Base-by-base conservation (phyloP, 30 jellyfish, hydroid and myxozoan species). In the Aurelia coerulea region DNA sequence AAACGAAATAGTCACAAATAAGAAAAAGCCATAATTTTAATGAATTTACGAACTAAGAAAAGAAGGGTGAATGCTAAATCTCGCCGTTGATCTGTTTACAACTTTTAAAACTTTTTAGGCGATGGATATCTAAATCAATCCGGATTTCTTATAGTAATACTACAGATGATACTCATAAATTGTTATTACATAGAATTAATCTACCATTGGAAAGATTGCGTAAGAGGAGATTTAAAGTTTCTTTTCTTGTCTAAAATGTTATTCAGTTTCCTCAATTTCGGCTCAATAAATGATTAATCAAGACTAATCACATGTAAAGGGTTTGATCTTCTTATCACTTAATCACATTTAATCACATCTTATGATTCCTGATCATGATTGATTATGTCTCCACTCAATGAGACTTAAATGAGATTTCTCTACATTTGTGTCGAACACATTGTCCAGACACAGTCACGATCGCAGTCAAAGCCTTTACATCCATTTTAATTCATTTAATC, bases 291-390 rank as follows among this genome's bases (percentile, higher is more conserved):
- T 60, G 67, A 62, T 29, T 59, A 78, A 78, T 78, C 78, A 63
- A 11, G 68, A 62, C 19, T 62, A 50, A 78, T 52, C 73, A 29
- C 68, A 62, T 18, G 88, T 29, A 50, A 56, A 29, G 33, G 14
- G 50, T 58, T 78, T 29, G 62, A 46, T 70, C 80, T 70, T 31
- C 65, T 70, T 70, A 70, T 70, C 80, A 70, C 80, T 35, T 70
- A 70, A 70, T 70, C 80, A 19, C 80, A 35, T 41, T 17, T 70
- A 70, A 70, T 70, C 80, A 19, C 58, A 66, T 32, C 49, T 70
- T 29, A 70, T 70, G 32, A 70, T 35, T 53, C 29, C 80, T 49
- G 58, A 63, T 56, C 68, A 29, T 42, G 83, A 73, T 73, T 18
- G 83, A 73, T 73, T 3, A 65, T 31, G 83, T 73, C 83, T 73